Evolutionary conservation across 2,113 vertebrate species (phyloP), one percentile per base, ranked within the genome.

Genomic region (Collichthys lucidus): DNA sequence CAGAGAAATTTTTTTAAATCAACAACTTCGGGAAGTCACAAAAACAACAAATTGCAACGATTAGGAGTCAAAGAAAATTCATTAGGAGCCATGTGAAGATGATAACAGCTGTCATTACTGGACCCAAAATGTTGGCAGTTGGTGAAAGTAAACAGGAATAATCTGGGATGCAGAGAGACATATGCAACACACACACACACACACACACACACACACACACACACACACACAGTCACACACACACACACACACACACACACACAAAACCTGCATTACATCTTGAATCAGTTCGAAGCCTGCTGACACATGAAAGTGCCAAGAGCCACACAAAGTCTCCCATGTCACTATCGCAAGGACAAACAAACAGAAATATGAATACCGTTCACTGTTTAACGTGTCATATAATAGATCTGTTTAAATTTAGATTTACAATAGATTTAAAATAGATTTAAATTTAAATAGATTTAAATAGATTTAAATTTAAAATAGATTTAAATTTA

Each of bases 211-310:
- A 83, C 52, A 49, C n/a, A 76, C 26, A 26, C 26, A 26, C 26
- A 26, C 69, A 80, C 42, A 35, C n/a, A 67, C 76, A 76, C 77
- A 83, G n/a, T n/a, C n/a, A n/a, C n/a, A 67, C 76, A 76, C 77
- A 86, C 52, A 53, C n/a, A 76, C 26, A 26, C 26, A 26, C 26
- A 26, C 69, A 80, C 42, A 35, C n/a, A 67, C 76, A 76, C 77
- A 83, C 52, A 49, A 19, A 66, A 42, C 16, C 40, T 26, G 56
- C 35, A 29, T 56, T 0, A 15, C 86, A 82, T 85, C 67, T 87
- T 85, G 80, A 71, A 53, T 64, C 26, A 2, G 24, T 87, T 84
- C 44, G 20, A 74, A 74, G 71, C 1, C 35, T 42, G 79, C 77
- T 52, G 71, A 90, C 52, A 62, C 67, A 47, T 53, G 9, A 72